phyloP scores from a whole-genome alignment of 2,113 vertebrate species.

The Pan paniscus region DNA sequence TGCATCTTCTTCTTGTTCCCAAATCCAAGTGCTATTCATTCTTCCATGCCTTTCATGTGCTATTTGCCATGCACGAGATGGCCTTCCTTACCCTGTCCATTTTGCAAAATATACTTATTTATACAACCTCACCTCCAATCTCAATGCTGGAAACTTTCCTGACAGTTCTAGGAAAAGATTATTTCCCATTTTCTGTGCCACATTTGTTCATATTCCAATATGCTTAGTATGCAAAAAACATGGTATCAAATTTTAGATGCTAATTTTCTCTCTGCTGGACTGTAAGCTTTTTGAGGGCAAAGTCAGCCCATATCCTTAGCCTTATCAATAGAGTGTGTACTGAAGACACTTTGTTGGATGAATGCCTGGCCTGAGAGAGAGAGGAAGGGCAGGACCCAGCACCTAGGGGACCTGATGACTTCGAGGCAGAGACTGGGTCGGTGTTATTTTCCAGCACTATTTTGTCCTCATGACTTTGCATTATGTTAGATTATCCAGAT shows the following conservation, averaged over 20 bases:
- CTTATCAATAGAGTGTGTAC: neutral
- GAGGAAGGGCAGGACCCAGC: neutral
- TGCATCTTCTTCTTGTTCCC: neutral
- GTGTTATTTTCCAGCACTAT: neutral
- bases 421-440: neutral
- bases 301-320: neutral
- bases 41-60: neutral
- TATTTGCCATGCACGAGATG: neutral
- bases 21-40: neutral
- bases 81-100: neutral
- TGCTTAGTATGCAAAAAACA: neutral
- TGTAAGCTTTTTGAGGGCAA: neutral
- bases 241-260: neutral
- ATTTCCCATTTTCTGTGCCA: neutral
- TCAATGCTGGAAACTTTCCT: neutral
- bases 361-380: neutral
- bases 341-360: neutral
- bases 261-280: neutral
- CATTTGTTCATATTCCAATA: neutral
- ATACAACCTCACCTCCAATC: neutral
- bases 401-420: neutral
- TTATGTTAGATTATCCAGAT: neutral
- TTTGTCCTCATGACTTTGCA: neutral
- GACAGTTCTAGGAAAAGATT: neutral
- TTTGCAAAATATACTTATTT: neutral